Base-by-base conservation (phyloP, 2,888 invertebrate species). In the Perizoma flavofasciatum region DNA sequence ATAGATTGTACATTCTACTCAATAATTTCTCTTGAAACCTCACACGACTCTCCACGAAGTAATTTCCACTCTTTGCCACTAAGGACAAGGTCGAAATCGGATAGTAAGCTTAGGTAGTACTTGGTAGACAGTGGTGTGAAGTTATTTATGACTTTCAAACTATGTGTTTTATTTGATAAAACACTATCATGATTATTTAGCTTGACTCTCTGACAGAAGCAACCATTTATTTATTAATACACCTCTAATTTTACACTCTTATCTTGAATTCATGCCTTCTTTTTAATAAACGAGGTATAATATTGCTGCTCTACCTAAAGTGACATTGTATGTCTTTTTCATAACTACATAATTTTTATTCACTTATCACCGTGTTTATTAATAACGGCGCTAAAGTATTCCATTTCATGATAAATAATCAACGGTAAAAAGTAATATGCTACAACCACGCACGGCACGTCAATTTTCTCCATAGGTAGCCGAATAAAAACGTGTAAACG, bases 101-200 rank as follows among this genome's bases (percentile, higher is more conserved):
- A 6, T 47, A 56, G 55, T n/a, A 54, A 51, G 10, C 6, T 1
- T 11, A n/a, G 3, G 6, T 41, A 50, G 37, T 54, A 69, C 68
- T 72, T 75, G 22, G 65, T 77, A 69, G 67, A 73, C 81, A 74
- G 64, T 70, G 65, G 77, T 75, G 78, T 75, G 75, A 76, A 75
- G 85, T 89, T 81, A 92, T 92, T 92, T 90, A 92, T 92, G 82
- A 79, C 79, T 77, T 82, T 84, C 86, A 79, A 81, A 81, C 82
- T 79, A 83, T 83, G 83, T 87, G 88, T 85, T 90, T 89, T 89
- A 89, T 88, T 89, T 87, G 92, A 92, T 91, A 91, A 88, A 87
- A 86, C 85, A 82, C 83, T 81, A 88, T 88, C 89, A 83, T 88
- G 90, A 91, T 90, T 89, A 90, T 90, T 90, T 85, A 90, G 84